Percentiles rank a stretch among this genome's conserved stretches.
These are phyloP conservation scores for Pipa parva DNA, from an alignment of 2,113 vertebrate species.

Conservation along the genomic window DNA sequence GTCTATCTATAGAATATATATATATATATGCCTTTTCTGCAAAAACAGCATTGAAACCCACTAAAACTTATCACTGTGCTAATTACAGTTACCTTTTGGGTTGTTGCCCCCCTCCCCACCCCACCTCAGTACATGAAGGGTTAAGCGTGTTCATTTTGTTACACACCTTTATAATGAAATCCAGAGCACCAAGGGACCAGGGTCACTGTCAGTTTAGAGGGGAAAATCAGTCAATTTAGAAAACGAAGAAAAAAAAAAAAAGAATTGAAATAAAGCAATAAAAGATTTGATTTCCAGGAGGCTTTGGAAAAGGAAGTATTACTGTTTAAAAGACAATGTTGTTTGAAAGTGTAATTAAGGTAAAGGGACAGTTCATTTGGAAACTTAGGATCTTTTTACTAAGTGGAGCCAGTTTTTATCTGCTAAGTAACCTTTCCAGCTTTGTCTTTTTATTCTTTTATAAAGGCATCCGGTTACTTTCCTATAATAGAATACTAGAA, in stretches of 20 bases:
- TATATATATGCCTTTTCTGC: no score
- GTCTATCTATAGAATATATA: no score
- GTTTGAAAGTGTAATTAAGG: conserved; percentile 55
- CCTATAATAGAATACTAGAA: conserved; percentile 42
- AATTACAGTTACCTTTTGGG: no score
- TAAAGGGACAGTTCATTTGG: conserved; percentile 49
- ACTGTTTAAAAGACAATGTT: conserved; percentile 46
- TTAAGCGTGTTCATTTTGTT: conserved; percentile 24
- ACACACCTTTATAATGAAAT: conserved; percentile 11
- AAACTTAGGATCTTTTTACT: conserved; percentile 57
- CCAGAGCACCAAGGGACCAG: not conserved
- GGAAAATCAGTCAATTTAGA: conserved; percentile 7
- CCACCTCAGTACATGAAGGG: conserved; percentile 11
- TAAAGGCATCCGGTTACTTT: conserved; percentile 54
- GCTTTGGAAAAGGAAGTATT: conserved; percentile 22
- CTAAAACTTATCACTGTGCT: no score
- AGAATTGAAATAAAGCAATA: not conserved
- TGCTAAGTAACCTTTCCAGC: conserved; percentile 56
- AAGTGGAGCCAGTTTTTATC: conserved; percentile 60
- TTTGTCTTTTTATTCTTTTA: conserved; percentile 48
- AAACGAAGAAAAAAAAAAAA: not conserved
- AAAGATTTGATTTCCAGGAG: conserved; percentile 3
- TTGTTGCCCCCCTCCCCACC: no score
- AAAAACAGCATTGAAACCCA: no score
- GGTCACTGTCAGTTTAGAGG: not conserved